Percentiles rank a stretch among this genome's conserved stretches.
Conservation (phyloP, 2,797 vertebrate genomes). For the Spondyliosoma cantharus region DNA sequence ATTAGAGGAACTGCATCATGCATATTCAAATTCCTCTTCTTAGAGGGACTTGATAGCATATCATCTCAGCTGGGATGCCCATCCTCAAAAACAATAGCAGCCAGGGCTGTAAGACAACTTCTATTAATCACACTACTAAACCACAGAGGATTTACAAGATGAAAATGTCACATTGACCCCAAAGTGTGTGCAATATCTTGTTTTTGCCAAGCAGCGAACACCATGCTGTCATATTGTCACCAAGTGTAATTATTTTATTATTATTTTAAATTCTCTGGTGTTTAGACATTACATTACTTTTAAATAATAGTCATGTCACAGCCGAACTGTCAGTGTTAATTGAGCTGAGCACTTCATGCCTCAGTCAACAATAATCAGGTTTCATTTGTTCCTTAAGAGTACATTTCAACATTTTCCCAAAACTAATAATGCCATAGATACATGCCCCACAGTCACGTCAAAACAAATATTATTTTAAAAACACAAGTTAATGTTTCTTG, state of each 20-base stretch:
- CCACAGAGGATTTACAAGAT: slow-evolving; percentile 44
- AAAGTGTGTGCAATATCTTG: slow-evolving; percentile 41
- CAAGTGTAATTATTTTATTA: slow-evolving; percentile 33
- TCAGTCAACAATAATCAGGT: not conserved
- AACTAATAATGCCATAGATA: not conserved
- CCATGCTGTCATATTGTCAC: slow-evolving; percentile 29
- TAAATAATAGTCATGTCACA: slow-evolving; percentile 29
- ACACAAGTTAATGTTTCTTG: not conserved
- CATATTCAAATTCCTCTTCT: slow-evolving; percentile 77
- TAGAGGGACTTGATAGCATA: slow-evolving; percentile 62
- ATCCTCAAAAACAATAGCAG: slow-evolving; percentile 66
- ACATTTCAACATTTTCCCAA: slow-evolving; percentile 1
- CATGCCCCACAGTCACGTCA: not conserved
- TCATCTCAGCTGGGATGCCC: slow-evolving; percentile 66
- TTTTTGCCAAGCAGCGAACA: slow-evolving; percentile 47
- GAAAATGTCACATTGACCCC: slow-evolving; percentile 51
- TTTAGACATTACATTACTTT: slow-evolving; percentile 32
- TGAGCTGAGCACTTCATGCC: slow-evolving; percentile 3
- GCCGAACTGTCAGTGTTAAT: slow-evolving; percentile 26
- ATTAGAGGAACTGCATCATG: slow-evolving; percentile 75
- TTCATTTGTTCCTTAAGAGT: not conserved
- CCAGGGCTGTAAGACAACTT: slow-evolving; percentile 54
- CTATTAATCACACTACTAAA: slow-evolving; percentile 67
- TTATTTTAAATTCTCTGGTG: slow-evolving; percentile 33
- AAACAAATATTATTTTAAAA: not conserved